Evolutionary conservation across 2,888 invertebrate genomes (phyloP), one percentile per base, ranked within the genome.

Genomic region (Balanococcus diminutus): DNA sequence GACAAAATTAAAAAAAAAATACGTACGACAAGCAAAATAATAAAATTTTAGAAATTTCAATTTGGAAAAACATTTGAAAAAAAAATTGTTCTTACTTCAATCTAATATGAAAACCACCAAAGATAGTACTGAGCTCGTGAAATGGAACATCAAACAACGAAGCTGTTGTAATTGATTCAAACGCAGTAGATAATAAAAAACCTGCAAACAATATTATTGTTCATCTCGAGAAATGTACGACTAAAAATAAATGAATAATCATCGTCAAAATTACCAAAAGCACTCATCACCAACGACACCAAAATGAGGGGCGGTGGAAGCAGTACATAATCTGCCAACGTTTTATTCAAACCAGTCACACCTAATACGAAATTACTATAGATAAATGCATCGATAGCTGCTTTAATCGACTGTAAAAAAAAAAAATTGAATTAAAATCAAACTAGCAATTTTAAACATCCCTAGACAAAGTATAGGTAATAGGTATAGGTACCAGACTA

Each of bases 141-240:
- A 94, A 92, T 0, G 95, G 94, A 16, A 94, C 94, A 1, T 94
- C 93, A 86, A 94, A 91, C 56, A 95, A 91, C 0, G 94, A 93
- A 1, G 94, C 93, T 39, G 93, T 93, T 88, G 92, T 92, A 88
- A 94, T 92, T 19, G 92, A 92, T 90, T 94, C 93, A 89, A 95
- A 95, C 28, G 93, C 91, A 67, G 94, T 92, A 19, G 95, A 95
- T 87, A 95, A 91, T 88, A 94, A 92, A 56, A 93, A 92, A 88
- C 87, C 87, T 87, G 84, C 9, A 86, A 86, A 28, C 5, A 61
- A 4, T 36, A 36, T 36, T 36, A 6, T 36, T 6, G 36, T 6
- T 36, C 8, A 6, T 8, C n/a, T n/a, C n/a, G n/a, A n/a, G n/a
- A n/a, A n/a, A n/a, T n/a, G n/a, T n/a, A n/a, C n/a, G n/a, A n/a